Conservation (phyloP, 2,113 vertebrate species). For the Illadopsis cleaveri region DNA sequence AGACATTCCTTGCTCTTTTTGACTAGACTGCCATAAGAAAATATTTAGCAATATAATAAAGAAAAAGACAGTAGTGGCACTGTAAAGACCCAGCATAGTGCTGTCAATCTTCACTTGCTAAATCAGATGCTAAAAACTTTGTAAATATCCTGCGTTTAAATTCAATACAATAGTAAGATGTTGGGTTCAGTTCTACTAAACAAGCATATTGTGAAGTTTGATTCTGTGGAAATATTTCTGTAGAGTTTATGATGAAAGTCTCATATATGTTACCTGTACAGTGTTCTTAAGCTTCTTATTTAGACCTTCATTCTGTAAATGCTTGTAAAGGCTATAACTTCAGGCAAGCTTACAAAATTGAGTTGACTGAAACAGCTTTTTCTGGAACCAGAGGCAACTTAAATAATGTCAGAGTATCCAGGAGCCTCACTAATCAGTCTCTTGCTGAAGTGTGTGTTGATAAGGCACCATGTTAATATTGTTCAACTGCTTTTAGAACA, state of each 20-base stretch:
- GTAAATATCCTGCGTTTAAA: not conserved
- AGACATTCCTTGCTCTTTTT: not conserved
- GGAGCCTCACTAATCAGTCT: not conserved
- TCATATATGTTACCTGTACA: not conserved
- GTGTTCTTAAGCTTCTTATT: not conserved
- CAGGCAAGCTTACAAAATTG: not conserved
- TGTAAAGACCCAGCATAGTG: not conserved
- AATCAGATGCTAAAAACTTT: not conserved
- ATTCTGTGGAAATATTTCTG: not conserved
- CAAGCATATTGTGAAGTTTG: not conserved
- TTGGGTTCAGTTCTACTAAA: not conserved
- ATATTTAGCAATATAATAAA: not conserved
- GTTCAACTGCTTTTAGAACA: not conserved
- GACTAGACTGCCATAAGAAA: not conserved
- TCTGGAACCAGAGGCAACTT: not conserved
- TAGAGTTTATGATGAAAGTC: not conserved
- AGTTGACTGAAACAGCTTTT: not conserved
- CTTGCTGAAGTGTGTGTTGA: not conserved
- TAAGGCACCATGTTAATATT: not conserved
- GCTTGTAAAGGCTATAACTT: not conserved
- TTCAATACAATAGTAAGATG: not conserved
- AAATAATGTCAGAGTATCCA: not conserved
- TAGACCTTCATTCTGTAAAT: not conserved
- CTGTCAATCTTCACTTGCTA: not conserved
- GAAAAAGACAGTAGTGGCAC: not conserved